Base-by-base conservation (phyloP, 2,888 invertebrate species). In the Catocala fraxini region DNA sequence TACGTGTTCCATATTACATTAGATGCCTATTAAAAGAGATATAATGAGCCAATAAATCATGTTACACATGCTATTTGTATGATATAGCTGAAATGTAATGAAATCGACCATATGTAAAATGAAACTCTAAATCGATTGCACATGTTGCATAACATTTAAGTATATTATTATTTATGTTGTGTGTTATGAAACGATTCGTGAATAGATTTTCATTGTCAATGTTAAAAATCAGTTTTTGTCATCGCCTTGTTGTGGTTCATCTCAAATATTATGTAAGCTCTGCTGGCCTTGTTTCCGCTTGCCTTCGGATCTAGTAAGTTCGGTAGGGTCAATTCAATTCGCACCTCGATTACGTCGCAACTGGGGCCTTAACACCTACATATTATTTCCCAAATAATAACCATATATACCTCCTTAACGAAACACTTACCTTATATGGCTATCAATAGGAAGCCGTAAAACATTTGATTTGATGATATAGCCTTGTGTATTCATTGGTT, bases 231-330 rank as follows among this genome's bases (percentile, higher is more conserved):
- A 75, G 70, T 72, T 59, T 68, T 65, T 60, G 71, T 34, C 25
- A 9, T 13, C 5, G 35, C 25, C 25, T 25, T 25, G 25, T 25
- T 25, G 25, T 25, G 52, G 52, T 51, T 63, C 67, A 73, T 75
- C 77, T 76, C 72, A 76, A 83, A 83, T 84, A 79, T 88, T 88
- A 90, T 80, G 83, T 89, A 84, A 89, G 81, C 80, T 73, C 59
- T 60, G 65, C 71, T 77, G 82, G 81, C 87, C 88, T 89, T 85
- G 82, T 81, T 73, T 68, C 67, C 43, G 63, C 47, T 59, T 64
- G 71, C 75, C 73, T 73, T 76, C 73, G 56, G 52, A 33, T 68
- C 62, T 58, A 47, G 59, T 65, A 59, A 56, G 35, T 63, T 59
- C 9, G 67, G 65, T 79, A 73, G 78, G 83, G 81, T 81, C 79